A percentile compares a stretch with the other conserved stretches of the same genome.
Evolutionary conservation across 2,797 vertebrate genomes (phyloP).

Genomic region (Martes flavigula): DNA sequence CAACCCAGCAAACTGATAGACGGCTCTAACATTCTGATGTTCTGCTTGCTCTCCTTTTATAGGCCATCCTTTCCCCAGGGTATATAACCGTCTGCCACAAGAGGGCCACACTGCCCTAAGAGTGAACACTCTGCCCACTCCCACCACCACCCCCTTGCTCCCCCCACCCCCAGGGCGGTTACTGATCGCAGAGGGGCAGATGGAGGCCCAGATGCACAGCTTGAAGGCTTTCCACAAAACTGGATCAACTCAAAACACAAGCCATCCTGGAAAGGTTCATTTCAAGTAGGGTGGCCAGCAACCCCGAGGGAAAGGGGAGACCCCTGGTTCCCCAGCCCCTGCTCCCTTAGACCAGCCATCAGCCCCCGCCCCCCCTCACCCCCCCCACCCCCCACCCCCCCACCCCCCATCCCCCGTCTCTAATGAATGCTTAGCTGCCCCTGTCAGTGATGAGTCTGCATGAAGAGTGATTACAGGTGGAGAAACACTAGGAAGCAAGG

Average conservation of each 20-base stretch:
- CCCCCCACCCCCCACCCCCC: too few relatives aligned
- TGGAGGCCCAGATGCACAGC: neutral
- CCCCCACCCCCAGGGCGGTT: neutral
- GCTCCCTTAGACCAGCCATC: neutral
- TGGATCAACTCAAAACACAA: neutral
- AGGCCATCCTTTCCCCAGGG: neutral
- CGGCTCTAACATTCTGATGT: neutral
- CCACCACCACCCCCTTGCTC: too few relatives aligned
- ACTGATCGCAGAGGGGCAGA: neutral
- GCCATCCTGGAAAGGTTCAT: neutral
- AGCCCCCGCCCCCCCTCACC: neutral
- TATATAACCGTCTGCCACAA: constrained; percentile 41
- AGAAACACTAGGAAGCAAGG: neutral
- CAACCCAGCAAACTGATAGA: neutral
- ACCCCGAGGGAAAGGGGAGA: neutral
- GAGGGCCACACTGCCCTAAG: constrained; percentile 53
- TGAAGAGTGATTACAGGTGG: neutral
- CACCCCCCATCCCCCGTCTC: too few relatives aligned
- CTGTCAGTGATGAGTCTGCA: neutral
- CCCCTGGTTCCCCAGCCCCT: neutral
- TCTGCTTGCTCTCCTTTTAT: neutral
- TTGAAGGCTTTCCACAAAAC: neutral
- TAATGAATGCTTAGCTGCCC: neutral
- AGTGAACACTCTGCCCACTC: neutral
- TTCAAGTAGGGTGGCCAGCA: neutral